A percentile compares a stretch with the other conserved stretches of the same genome.
These are phyloP conservation scores for Pollimyrus isidori DNA, from an alignment of 2,113 vertebrate species.

Conservation along the genomic window DNA sequence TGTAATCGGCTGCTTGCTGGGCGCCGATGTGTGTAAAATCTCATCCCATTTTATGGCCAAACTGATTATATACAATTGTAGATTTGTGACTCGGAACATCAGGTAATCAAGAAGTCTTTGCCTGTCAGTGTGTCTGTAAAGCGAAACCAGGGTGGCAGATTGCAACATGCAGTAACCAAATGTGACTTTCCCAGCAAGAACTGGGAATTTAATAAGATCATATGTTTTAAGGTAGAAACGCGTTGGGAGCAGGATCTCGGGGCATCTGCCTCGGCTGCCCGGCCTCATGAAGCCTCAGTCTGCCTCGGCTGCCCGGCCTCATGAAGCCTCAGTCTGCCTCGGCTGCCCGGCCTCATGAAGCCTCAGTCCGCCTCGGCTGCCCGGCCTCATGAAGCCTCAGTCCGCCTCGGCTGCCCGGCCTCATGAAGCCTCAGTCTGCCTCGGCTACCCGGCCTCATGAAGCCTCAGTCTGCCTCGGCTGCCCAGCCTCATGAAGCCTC, in stretches of 20 bases:
- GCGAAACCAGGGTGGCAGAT: not conserved
- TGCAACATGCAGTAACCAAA: not conserved
- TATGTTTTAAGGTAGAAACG: not conserved
- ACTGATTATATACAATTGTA: not conserved
- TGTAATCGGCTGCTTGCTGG: not conserved
- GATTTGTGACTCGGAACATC: not conserved
- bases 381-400: no score
- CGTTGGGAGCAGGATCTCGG: not conserved
- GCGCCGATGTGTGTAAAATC: not conserved
- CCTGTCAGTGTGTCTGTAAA: not conserved
- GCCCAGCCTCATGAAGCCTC: not conserved
- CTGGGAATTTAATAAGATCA: not conserved
- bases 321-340: not conserved
- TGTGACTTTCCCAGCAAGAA: not conserved
- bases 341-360: not conserved
- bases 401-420: not conserved
- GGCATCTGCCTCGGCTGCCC: not conserved
- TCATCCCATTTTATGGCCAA: not conserved
- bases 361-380: not conserved
- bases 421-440: not conserved
- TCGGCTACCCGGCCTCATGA: no score
- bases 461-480: not conserved
- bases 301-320: no score
- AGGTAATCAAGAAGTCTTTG: not conserved
- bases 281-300: no score